Evolutionary conservation across 2,797 vertebrate species (phyloP).

Genomic region (Sarcoramphus papa): DNA sequence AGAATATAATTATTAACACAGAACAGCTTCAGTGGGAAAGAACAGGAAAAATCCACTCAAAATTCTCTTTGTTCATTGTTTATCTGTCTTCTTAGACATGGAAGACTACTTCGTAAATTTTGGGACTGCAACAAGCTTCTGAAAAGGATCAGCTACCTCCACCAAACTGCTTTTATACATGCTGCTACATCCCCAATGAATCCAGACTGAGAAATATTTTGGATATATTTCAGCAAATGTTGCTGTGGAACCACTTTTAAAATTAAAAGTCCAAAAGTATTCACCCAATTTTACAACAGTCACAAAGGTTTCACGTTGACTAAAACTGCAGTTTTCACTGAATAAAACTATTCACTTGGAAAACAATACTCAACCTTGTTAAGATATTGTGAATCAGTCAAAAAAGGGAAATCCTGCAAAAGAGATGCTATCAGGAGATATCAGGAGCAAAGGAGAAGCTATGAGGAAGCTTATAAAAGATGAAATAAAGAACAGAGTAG

Average conservation of each 20-base stretch:
- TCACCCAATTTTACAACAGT: not conserved
- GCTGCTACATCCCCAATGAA: fast-evolving
- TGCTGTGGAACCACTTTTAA: not conserved
- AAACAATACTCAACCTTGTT: not conserved
- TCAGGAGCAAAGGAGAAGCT: not conserved
- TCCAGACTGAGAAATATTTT: not conserved
- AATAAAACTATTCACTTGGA: not conserved
- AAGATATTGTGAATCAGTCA: fast-evolving
- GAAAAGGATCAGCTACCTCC: not conserved
- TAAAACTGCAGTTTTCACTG: not conserved
- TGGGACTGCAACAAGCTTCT: not conserved
- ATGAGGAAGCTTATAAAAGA: not conserved
- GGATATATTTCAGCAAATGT: not conserved
- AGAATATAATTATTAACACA: not conserved
- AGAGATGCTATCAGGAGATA: not conserved
- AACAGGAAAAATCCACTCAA: not conserved
- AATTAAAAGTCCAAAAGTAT: not conserved
- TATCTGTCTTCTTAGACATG: not conserved
- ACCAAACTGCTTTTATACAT: not conserved
- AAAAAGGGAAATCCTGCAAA: not conserved
- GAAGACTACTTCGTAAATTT: not conserved
- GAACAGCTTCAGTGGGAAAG: not conserved
- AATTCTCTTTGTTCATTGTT: not conserved
- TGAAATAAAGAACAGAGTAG: not conserved
- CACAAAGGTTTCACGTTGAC: not conserved